Evolutionary conservation across 2,797 vertebrate genomes (phyloP), one percentile per base, ranked within the genome.

Genomic region (Picus viridis): DNA sequence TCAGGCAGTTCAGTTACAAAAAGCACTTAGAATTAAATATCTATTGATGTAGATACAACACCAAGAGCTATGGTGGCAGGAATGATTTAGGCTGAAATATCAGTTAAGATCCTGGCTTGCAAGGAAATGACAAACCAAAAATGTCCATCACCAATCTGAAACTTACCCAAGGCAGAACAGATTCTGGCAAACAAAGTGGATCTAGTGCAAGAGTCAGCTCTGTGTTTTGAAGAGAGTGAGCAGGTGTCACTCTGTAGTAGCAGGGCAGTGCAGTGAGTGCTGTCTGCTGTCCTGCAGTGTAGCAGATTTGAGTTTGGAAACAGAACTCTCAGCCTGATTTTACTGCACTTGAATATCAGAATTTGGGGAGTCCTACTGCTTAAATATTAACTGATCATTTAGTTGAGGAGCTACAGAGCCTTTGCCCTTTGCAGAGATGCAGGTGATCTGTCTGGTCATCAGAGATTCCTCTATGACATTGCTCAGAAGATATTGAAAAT

Each of bases 231-330:
- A 49, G 56, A 62, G 22, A 73, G 10, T 2, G 15, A 91, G 59
- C 43, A 65, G 56, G 26, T 51, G 34, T 67, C 51, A 7, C 41
- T 45, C 23, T 41, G 12, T 34, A 67, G 58, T 16, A 51, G 54
- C 1, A 49, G 29, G 47, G 26, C 36, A 41, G 27, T 54, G 23
- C 34, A n/a, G 1, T 0, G 0, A 30, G 63, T 7, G 20, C 34
- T 75, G 6, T 62, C 41, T 45, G 34, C 53, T 54, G 7, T 54
- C 61, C 54, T 76, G 41, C 51, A 59, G 51, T 6, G 30, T 43
- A 24, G 47, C 73, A 84, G 64, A 53, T 58, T 72, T 71, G 70
- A 85, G 26, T 23, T 22, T 83, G 47, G 83, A 69, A 77, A 57
- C 47, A 43, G 62, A 36, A 43, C 30, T 34, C 26, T 62, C 51